These are phyloP conservation scores for Aphelinus certus DNA, from an alignment of 1,140 invertebrate genomes.

Conservation along the genomic window DNA sequence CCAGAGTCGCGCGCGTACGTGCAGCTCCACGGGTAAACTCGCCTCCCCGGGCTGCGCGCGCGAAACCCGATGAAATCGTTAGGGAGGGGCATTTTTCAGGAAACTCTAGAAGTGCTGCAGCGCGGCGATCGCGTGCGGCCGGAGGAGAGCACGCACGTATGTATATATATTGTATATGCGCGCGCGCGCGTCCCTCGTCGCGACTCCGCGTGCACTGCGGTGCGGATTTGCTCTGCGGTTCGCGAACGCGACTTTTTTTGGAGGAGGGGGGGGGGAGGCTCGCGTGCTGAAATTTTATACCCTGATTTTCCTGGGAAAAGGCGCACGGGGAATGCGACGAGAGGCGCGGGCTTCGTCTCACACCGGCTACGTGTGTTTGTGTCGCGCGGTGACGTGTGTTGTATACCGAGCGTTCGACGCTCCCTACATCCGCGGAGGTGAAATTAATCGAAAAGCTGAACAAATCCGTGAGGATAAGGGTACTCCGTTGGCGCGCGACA, in stretches of 20 bases:
- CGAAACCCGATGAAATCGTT: slow-evolving; percentile 22
- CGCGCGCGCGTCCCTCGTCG: not conserved
- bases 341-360: no score
- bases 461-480: no score
- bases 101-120: slow-evolving; percentile 32
- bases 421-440: no score
- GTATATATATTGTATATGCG: not conserved
- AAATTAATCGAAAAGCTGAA: no score
- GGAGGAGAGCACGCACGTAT: not conserved
- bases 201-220: not conserved
- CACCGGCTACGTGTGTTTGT: no score
- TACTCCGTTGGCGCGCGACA: no score
- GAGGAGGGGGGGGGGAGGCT: not conserved
- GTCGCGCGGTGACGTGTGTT: no score
- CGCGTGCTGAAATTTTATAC: slow-evolving; percentile 15
- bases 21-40: not conserved
- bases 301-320: not conserved
- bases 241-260: not conserved
- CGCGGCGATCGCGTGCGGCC: slow-evolving; percentile 1
- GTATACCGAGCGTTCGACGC: no score
- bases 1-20: no score
- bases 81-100: slow-evolving; percentile 26
- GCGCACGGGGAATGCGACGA: no score
- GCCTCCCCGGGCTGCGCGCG: not conserved
- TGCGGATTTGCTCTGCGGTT: slow-evolving; percentile 31